Evolutionary conservation across 2,888 invertebrate genomes (phyloP).

Genomic region (Tillus elongatus): DNA sequence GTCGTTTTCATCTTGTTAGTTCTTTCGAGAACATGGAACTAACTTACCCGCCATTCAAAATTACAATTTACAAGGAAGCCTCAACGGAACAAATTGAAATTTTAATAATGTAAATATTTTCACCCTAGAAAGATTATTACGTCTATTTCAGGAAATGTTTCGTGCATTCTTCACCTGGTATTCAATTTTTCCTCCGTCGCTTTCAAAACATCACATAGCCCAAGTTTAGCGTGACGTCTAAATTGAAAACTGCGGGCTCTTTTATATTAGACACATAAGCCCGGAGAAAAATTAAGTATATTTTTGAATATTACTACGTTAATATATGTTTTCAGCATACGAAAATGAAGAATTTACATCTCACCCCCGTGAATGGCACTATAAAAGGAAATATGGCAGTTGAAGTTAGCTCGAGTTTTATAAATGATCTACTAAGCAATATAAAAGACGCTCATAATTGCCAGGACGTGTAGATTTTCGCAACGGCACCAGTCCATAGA

Average conservation of each 20-base stretch:
- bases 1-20: slow-evolving; percentile 1
- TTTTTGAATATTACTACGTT: slow-evolving; percentile 13
- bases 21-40: background rate
- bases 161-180: slow-evolving; percentile 21
- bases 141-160: slow-evolving; percentile 32
- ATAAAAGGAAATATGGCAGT: no score
- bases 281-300: slow-evolving; percentile 24
- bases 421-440: no score
- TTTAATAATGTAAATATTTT: slow-evolving; percentile 37
- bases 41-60: slow-evolving; percentile 20
- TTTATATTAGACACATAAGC: slow-evolving; percentile 25
- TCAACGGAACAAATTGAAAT: slow-evolving; percentile 33
- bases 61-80: slow-evolving; percentile 23
- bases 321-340: no score
- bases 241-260: slow-evolving; percentile 24
- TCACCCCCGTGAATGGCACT: no score
- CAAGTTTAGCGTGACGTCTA: slow-evolving; percentile 24
- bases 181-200: slow-evolving; percentile 17
- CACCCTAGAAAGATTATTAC: slow-evolving; percentile 31
- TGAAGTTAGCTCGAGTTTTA: no score
- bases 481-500: no score
- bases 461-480: no score
- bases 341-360: no score
- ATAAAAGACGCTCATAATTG: no score
- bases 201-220: slow-evolving; percentile 27